A percentile compares a stretch with the other conserved stretches of the same genome.
phyloP scores from a whole-genome alignment of 2,113 vertebrate genomes.

The Bubalus kerabau region DNA sequence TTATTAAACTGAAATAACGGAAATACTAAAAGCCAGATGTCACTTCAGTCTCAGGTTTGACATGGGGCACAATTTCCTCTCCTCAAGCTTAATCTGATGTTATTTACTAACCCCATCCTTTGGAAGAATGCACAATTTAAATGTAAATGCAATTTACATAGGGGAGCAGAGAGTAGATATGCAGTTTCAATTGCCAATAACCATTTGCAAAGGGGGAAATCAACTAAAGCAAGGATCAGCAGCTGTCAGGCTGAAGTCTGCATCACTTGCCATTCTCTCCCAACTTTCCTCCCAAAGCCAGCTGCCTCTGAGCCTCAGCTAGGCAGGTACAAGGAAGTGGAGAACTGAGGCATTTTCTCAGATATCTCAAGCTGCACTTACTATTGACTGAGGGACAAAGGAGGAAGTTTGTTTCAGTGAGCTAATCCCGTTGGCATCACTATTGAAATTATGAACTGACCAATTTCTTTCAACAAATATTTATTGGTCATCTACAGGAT shows the following conservation, averaged over 20 bases:
- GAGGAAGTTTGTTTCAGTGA: background rate
- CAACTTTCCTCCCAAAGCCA: background rate
- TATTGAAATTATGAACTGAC: background rate
- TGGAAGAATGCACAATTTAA: constrained; percentile 75
- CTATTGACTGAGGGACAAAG: background rate
- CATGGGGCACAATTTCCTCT: constrained; percentile 67
- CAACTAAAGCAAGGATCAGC: constrained; percentile 56
- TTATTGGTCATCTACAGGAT: background rate
- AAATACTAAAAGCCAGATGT: constrained; percentile 75
- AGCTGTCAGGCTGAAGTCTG: constrained; percentile 55
- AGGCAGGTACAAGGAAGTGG: background rate
- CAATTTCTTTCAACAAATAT: background rate
- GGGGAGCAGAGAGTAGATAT: constrained; percentile 60
- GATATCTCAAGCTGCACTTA: background rate
- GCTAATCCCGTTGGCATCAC: background rate
- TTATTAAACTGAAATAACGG: constrained; percentile 70
- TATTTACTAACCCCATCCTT: constrained; percentile 69
- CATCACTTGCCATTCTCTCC: background rate
- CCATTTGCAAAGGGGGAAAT: constrained; percentile 62
- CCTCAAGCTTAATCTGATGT: constrained; percentile 66
- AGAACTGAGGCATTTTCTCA: background rate
- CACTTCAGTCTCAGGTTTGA: constrained; percentile 71
- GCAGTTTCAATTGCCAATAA: constrained; percentile 68
- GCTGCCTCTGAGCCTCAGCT: background rate
- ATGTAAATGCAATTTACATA: constrained; percentile 74